Evolutionary conservation across 2,797 vertebrate species (phyloP).

Genomic region (Leptodactylus fallax): DNA sequence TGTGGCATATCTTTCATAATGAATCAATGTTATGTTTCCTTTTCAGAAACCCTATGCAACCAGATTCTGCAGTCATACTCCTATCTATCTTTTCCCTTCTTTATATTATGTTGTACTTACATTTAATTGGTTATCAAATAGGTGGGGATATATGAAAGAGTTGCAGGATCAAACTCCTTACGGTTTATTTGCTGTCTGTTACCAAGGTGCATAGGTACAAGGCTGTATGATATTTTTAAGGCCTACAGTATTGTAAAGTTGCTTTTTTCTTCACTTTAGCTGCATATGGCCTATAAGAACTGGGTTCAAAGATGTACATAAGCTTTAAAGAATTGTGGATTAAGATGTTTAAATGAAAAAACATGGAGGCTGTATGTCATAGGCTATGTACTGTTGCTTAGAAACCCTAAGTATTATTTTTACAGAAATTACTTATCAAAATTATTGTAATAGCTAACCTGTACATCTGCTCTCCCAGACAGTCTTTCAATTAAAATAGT

Average conservation of each 20-base stretch:
- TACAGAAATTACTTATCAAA: constrained; percentile 1
- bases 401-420: constrained; percentile 10
- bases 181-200: too few species aligned
- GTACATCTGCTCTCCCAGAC: constrained; percentile 46
- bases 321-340: background rate
- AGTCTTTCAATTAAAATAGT: constrained; percentile 41
- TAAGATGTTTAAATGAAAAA: background rate
- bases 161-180: too few species aligned
- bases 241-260: background rate
- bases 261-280: background rate
- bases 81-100: too few species aligned
- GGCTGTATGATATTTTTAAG: too few species aligned
- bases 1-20: too few species aligned
- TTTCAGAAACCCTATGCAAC: too few species aligned
- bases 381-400: constrained; percentile 21
- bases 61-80: too few species aligned
- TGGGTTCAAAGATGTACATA: background rate
- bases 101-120: too few species aligned
- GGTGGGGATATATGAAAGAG: too few species aligned
- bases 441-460: constrained; percentile 28
- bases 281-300: background rate
- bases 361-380: background rate
- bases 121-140: too few species aligned
- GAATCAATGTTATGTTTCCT: too few species aligned
- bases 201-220: too few species aligned